Conservation (phyloP, 2,797 vertebrate genomes). For the Brachymystax lenok region DNA sequence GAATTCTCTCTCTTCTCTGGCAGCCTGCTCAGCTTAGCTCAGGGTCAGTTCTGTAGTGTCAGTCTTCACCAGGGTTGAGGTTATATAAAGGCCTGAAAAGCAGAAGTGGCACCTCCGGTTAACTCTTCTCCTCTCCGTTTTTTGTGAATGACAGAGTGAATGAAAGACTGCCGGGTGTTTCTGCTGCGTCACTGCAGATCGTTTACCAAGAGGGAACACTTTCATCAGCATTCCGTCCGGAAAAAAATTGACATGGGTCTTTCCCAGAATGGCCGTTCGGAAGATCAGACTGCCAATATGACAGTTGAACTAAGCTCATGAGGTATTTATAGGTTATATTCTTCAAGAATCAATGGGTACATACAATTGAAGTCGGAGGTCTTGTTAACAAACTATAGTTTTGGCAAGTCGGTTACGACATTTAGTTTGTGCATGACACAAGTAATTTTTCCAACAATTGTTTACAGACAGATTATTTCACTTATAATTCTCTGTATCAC, state of each 20-base stretch:
- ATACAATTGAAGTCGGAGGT: too few species aligned
- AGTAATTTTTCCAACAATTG: too few species aligned
- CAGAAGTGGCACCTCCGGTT: background rate
- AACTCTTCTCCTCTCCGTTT: background rate
- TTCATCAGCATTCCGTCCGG: background rate
- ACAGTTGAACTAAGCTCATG: too few species aligned
- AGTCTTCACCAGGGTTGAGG: background rate
- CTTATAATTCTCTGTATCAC: too few species aligned
- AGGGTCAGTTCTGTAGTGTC: background rate
- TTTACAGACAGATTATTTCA: too few species aligned
- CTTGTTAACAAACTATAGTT: too few species aligned
- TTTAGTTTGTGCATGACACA: too few species aligned
- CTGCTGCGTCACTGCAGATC: background rate
- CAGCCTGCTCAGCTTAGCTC: background rate
- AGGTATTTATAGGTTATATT: too few species aligned
- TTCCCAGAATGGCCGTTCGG: background rate
- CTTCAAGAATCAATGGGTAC: too few species aligned
- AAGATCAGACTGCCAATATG: background rate
- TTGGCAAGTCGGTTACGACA: too few species aligned
- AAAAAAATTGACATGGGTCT: background rate
- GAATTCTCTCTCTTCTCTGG: background rate
- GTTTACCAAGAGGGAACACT: background rate
- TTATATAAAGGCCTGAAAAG: background rate
- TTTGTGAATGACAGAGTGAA: background rate
- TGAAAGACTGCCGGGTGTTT: background rate